Evolutionary conservation across 2,888 invertebrate genomes (phyloP).

Genomic region (Pomacea canaliculata): DNA sequence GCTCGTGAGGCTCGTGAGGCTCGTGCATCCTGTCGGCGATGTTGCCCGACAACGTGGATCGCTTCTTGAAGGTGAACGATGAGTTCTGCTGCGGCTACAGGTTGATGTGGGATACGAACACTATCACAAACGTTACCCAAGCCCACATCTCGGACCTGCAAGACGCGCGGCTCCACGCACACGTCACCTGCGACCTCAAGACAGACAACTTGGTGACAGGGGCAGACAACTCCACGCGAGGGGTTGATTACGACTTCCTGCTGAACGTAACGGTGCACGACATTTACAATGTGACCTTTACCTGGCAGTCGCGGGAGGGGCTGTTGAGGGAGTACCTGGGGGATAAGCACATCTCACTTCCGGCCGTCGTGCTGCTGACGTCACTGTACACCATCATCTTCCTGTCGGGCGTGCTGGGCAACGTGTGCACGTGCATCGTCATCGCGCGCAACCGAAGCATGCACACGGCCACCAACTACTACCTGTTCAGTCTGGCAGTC

Average conservation of each 20-base stretch:
- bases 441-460: slow-evolving; percentile 58
- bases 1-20: too few species aligned
- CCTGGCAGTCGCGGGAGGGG: slow-evolving; percentile 8
- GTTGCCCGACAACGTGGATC: not conserved
- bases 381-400: slow-evolving; percentile 56
- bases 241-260: not conserved
- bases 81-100: slow-evolving; percentile 12
- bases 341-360: slow-evolving; percentile 32
- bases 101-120: not conserved
- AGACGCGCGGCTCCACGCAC: not conserved
- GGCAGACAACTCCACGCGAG: not conserved
- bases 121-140: not conserved
- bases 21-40: too few species aligned
- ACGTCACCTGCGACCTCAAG: slow-evolving; percentile 6
- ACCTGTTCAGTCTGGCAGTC: slow-evolving; percentile 87
- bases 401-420: slow-evolving; percentile 59
- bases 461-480: slow-evolving; percentile 77
- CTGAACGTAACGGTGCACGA: slow-evolving; percentile 1
- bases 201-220: not conserved
- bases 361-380: slow-evolving; percentile 53
- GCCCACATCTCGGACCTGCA: not conserved
- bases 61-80: slow-evolving; percentile 10
- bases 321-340: slow-evolving; percentile 24
- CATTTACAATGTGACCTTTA: slow-evolving; percentile 1
- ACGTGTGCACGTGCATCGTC: slow-evolving; percentile 60